A percentile compares a stretch with the other conserved stretches of the same genome.
Conservation (phyloP, 2,797 vertebrate genomes). For the Rhabdophis nuchalis region DNA sequence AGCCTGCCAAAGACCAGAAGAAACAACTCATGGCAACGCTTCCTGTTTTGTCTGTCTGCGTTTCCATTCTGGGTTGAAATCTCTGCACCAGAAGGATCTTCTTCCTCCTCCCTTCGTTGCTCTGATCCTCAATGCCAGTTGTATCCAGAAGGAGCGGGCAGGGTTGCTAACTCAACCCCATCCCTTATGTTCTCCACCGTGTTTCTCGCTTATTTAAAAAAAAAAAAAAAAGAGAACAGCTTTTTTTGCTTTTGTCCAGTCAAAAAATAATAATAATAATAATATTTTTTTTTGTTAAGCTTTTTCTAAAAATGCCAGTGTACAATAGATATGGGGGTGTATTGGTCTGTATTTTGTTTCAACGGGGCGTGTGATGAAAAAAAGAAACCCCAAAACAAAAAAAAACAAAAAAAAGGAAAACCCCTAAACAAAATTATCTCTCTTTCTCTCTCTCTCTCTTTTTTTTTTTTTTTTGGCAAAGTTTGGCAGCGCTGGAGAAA, state of each 20-base stretch:
- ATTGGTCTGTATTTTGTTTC: constrained; percentile 51
- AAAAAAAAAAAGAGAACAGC: constrained; percentile 20
- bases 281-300: constrained; percentile 14
- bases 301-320: constrained; percentile 42
- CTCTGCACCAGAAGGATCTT: constrained; percentile 33
- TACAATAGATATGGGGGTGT: constrained; percentile 28
- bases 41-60: constrained; percentile 38
- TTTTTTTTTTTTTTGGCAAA: constrained; percentile 79
- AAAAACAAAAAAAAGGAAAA: neutral
- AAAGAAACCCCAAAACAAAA: neutral
- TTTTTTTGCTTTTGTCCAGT: constrained; percentile 54
- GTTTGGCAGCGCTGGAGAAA: constrained; percentile 80
- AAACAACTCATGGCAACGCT: constrained; percentile 62
- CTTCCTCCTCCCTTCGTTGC: neutral
- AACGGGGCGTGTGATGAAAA: constrained; percentile 42
- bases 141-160: constrained; percentile 55
- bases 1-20: constrained; percentile 52
- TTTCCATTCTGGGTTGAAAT: constrained; percentile 61
- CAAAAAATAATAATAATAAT: constrained; percentile 40
- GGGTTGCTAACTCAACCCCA: constrained; percentile 44
- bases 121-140: constrained; percentile 62
- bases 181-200: constrained; percentile 57
- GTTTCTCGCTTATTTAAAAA: neutral
- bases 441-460: neutral
- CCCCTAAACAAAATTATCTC: constrained; percentile 48